Evolutionary conservation across 64 coral and sea anemone species (phyloP).

Genomic region (Trachythela sp.): DNA sequence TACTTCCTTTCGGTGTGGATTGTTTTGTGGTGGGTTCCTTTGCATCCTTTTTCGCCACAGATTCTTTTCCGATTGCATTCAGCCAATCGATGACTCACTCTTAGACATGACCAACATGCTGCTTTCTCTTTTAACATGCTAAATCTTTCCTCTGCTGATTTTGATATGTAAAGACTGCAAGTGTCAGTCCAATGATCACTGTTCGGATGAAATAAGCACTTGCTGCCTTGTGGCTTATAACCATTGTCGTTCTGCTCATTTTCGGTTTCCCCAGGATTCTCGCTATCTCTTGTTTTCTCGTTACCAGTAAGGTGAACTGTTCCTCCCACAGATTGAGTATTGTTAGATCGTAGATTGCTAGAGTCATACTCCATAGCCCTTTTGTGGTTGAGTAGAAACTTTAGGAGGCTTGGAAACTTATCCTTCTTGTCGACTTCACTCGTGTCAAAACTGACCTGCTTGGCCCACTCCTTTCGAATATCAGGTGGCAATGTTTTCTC

Average conservation of each 20-base stretch:
- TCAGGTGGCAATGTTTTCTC: too few species aligned
- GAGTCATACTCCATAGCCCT: conserved; percentile 35
- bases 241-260: not conserved
- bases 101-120: conserved; percentile 59
- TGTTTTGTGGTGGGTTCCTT: too few species aligned
- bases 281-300: not conserved
- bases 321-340: not conserved
- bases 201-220: conserved; percentile 28
- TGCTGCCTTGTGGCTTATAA: not conserved
- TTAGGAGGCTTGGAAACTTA: conserved; percentile 33
- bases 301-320: not conserved
- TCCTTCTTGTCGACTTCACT: conserved; percentile 23
- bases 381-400: not conserved
- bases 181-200: conserved; percentile 23
- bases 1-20: too few species aligned
- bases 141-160: not conserved
- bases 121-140: conserved; percentile 9
- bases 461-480: conserved; percentile 19
- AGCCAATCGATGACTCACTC: conserved; percentile 9
- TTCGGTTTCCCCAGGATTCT: not conserved
- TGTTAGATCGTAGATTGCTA: not conserved
- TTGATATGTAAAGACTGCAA: conserved; percentile 35
- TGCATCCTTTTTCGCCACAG: too few species aligned
- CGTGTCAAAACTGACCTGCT: not conserved
- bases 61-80: conserved; percentile 41